Evolutionary conservation across 2,797 vertebrate genomes (phyloP).

Genomic region (Amblyraja radiata): DNA sequence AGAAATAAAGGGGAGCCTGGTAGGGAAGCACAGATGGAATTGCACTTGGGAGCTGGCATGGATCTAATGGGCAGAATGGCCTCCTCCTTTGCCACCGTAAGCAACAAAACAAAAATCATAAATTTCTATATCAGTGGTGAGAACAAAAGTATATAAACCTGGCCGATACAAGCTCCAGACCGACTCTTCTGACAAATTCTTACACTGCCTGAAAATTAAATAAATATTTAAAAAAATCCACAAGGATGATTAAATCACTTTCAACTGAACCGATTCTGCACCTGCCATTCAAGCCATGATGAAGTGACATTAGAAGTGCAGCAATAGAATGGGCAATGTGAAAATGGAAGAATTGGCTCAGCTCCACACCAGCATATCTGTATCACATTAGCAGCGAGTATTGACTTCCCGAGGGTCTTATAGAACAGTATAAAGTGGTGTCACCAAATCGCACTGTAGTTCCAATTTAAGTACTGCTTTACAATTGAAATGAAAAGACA

Average conservation of each 20-base stretch:
- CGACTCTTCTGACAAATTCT: not conserved
- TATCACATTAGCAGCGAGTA: not conserved
- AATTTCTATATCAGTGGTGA: not conserved
- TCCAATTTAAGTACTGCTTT: not conserved
- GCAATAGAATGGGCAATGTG: not conserved
- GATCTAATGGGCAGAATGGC: no score
- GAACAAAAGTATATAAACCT: not conserved
- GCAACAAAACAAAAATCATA: no score
- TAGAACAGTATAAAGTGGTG: not conserved
- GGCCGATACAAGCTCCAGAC: not conserved
- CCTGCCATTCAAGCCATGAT: not conserved
- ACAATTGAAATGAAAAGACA: conserved; percentile 1
- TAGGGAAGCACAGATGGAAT: no score
- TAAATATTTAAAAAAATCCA: not conserved
- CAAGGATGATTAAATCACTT: not conserved
- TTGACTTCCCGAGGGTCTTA: not conserved
- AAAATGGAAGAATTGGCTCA: not conserved
- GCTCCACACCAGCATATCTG: not conserved
- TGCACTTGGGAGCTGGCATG: no score
- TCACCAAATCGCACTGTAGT: not conserved
- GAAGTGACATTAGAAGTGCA: not conserved
- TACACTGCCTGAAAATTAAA: not conserved
- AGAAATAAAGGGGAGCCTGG: no score
- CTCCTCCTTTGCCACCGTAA: no score
- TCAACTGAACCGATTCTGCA: not conserved